These are phyloP conservation scores for Coremacera marginata DNA, from an alignment of 2,888 invertebrate species.

Conservation along the genomic window DNA sequence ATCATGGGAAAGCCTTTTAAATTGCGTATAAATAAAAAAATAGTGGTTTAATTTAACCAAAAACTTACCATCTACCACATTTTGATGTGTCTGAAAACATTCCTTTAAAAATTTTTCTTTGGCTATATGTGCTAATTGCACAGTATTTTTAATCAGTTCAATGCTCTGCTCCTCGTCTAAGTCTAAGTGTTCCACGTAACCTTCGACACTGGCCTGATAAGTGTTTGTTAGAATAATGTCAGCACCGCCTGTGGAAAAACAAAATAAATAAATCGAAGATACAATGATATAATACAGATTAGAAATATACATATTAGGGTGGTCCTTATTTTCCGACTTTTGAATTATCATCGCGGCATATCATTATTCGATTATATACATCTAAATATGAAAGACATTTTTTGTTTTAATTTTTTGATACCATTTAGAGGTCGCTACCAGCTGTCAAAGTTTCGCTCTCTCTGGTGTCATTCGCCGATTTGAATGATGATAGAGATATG, in stretches of 20 bases:
- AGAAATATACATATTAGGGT: not conserved
- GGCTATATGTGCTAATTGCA: conserved; percentile 80
- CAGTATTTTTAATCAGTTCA: conserved; percentile 81
- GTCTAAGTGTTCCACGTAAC: conserved; percentile 81
- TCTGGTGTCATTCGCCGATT: too few species aligned
- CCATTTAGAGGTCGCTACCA: too few species aligned
- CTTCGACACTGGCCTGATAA: conserved; percentile 87
- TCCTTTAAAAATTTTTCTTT: conserved; percentile 75
- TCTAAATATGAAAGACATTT: too few species aligned
- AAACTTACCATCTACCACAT: conserved; percentile 54
- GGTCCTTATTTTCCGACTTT: too few species aligned
- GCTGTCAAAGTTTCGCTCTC: too few species aligned
- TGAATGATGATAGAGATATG: too few species aligned
- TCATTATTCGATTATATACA: too few species aligned
- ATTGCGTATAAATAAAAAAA: not conserved
- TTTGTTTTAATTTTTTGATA: too few species aligned
- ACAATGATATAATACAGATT: too few species aligned
- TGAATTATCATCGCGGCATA: too few species aligned
- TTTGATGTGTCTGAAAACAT: conserved; percentile 62
- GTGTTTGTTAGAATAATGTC: conserved; percentile 90
- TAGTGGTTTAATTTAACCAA: not conserved
- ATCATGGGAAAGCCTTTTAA: conserved; percentile 73
- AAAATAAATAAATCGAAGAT: too few species aligned
- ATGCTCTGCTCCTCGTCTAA: conserved; percentile 77
- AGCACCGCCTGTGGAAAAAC: conserved; percentile 78